Base-by-base conservation (phyloP, 2,113 vertebrate genomes). In the Varanus komodoensis region DNA sequence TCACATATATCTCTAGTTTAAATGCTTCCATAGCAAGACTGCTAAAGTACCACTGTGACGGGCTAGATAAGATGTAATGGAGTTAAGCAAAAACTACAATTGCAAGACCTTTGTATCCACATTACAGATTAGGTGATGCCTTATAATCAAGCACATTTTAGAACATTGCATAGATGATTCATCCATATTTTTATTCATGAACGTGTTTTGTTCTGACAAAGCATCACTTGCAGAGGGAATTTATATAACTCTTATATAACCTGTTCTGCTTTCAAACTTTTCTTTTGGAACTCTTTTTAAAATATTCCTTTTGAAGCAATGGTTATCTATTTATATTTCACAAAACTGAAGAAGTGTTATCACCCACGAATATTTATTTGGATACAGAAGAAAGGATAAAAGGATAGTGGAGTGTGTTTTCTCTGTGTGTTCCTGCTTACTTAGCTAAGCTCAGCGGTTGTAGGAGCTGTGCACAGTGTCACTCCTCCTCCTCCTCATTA, bases 141-240 rank as follows among this genome's bases (percentile, higher is more conserved):
- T 11, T 94, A 29, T 88, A 92, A 90, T 90, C 81, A 79, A 89
- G 14, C 3, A 74, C 2, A 67, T 87, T 87, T 92, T 57, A 82
- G 52, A 89, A 9, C 32, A 79, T 6, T 15, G 64, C 90, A 73
- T 2, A n/a, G 44, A 80, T 80, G 1, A 79, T 25, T 89, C 17
- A 80, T 88, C 89, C 0, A 2, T 87, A 11, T 0, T 84, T 84
- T 91, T 92, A 81, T 85, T 88, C 1, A 61, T 69, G 0, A 77
- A 87, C 68, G 80, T 61, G 89, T 92, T 88, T 2, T 69, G 93
- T 29, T 88, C 3, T 29, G 29, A 87, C 83, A 86, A 57, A 38
- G 75, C 0, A 1, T 85, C n/a, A 50, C 32, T 2, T 25, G 89
- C 21, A 82, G 84, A 80, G 71, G 61, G 88, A 93, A 89, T 3